Evolutionary conservation across 2,797 vertebrate species (phyloP).

Genomic region (Coracias cyanogaster): DNA sequence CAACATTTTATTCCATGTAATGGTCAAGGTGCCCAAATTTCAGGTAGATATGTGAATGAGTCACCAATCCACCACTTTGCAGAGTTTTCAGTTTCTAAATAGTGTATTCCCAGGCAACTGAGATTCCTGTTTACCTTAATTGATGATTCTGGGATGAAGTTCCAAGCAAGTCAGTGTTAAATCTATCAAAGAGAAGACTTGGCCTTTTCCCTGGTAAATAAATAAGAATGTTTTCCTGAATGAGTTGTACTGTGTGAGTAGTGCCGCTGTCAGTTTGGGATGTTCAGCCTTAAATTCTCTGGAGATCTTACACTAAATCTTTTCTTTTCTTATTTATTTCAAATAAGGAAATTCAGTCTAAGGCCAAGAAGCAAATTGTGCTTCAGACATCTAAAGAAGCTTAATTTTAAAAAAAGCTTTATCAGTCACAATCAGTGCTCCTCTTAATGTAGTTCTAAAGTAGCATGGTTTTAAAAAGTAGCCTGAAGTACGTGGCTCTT

Average conservation of each 20-base stretch:
- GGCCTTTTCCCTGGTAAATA: background rate
- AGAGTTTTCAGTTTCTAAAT: background rate
- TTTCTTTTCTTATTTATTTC: background rate
- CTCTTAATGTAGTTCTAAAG: background rate
- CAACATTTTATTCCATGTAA: background rate
- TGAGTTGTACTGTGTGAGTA: background rate
- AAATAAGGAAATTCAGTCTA: background rate
- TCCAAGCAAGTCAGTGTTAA: background rate
- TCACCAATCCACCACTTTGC: background rate
- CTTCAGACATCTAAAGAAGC: background rate
- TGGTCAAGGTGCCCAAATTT: background rate
- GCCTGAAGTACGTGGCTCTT: rapidly evolving
- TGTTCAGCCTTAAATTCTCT: background rate
- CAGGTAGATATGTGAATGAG: background rate
- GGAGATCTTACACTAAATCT: background rate
- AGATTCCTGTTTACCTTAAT: background rate
- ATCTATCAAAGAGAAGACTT: background rate
- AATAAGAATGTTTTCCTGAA: background rate
- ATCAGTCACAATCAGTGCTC: background rate
- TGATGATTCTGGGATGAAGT: background rate
- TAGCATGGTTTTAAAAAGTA: background rate
- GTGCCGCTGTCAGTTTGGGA: background rate
- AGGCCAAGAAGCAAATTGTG: background rate
- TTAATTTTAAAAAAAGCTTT: background rate
- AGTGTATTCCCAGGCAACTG: background rate